phyloP scores from a whole-genome alignment of 2,113 vertebrate genomes.

The Corythornis vintsioides region DNA sequence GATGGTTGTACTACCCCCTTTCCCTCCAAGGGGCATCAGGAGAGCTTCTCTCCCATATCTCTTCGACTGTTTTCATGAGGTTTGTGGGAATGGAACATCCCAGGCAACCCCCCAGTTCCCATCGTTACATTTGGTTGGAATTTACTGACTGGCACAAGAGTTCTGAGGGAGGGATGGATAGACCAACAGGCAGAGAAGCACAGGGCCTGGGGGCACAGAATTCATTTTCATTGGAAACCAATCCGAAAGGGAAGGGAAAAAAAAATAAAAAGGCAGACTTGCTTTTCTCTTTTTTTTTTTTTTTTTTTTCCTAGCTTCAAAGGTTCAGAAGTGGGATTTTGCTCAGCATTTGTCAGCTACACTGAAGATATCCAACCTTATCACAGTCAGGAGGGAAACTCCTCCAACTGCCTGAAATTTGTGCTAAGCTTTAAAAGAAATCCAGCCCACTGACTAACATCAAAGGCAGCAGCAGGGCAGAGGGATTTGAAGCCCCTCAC shows the following conservation, averaged over 20 bases:
- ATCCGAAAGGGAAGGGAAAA: neutral
- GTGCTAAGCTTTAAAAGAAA: neutral
- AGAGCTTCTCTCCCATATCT: neutral
- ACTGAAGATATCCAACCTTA: neutral
- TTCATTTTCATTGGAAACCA: neutral
- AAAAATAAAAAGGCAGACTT: neutral
- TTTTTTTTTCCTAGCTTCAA: neutral
- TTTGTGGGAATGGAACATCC: neutral
- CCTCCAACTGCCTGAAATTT: neutral
- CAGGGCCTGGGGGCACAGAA: neutral
- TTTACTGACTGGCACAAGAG: neutral
- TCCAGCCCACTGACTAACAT: neutral
- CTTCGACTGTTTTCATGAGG: neutral
- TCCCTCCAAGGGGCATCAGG: neutral
- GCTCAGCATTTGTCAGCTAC: accelerated
- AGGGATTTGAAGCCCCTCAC: neutral
- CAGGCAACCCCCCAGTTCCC: neutral
- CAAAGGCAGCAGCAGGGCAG: neutral
- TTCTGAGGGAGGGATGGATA: neutral
- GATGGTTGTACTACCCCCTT: accelerated
- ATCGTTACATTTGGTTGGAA: neutral
- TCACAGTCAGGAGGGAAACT: neutral
- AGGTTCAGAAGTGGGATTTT: neutral
- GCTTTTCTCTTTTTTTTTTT: neutral
- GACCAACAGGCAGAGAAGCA: neutral